Evolutionary conservation across 2,113 vertebrate species (phyloP), one percentile per base, ranked within the genome.

Genomic region (Crotalus viridis): DNA sequence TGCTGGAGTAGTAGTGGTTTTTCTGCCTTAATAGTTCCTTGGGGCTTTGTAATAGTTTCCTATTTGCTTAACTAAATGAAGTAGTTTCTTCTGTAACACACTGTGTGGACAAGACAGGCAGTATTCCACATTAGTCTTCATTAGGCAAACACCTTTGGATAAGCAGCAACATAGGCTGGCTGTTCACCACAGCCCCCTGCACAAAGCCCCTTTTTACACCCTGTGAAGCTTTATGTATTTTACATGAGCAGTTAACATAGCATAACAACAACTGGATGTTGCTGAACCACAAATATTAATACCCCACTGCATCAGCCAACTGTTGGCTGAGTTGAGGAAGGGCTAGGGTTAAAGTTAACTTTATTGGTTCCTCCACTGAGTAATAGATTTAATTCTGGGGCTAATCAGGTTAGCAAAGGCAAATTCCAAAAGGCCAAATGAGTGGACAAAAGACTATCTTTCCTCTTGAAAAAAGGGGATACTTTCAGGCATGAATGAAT

Each of bases 1-100:
- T 87, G 59, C 52, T 51, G 88, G 85, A 94, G 81, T 85, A 33
- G 74, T 81, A 33, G 33, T 81, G 74, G 74, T 43, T 89, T 74
- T 92, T 92, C 19, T 5, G 33, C 33, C 33, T 43, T 92, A 74
- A 92, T 91, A 64, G 88, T 59, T 92, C 93, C 91, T 94, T 54
- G 3, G 93, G 93, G 93, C 91, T 87, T 94, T 94, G 91, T 94
- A 93, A 91, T 52, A 91, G 89, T 87, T 93, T 86, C 52, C 85
- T 93, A 90, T 93, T 94, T 92, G 91, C 85, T 92, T 94, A 92
- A 94, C 87, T 89, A 87, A 94, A 86, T 13, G 33, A 85, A 94
- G 56, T 74, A 92, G 91, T 55, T 51, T 69, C 74, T 13, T 59
- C 91, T 90, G 86, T 94, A 94, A 92, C 87, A 92, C 39, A 51